Conservation (phyloP, 92 coral and sea anemone species). For the Porites divaricata region DNA sequence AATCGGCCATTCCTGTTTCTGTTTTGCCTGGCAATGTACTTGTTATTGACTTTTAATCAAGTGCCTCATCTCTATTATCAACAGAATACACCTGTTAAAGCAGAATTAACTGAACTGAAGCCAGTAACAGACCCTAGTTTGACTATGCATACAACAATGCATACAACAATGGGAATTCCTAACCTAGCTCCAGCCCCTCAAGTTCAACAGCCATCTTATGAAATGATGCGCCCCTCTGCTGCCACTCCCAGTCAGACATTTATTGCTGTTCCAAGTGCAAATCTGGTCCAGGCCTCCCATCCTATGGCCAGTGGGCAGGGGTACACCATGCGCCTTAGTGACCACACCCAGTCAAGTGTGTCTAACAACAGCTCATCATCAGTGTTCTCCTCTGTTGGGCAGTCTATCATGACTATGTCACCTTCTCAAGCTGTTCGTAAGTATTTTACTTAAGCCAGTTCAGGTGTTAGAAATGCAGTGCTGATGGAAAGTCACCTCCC, state of each 20-base stretch:
- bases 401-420: slow-evolving; percentile 31
- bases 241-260: slow-evolving; percentile 79
- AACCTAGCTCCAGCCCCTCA: slow-evolving; percentile 78
- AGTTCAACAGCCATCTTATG: slow-evolving; percentile 59
- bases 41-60: not conserved
- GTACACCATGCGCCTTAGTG: slow-evolving; percentile 45
- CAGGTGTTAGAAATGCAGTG: too few species aligned
- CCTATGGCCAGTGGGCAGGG: slow-evolving; percentile 46
- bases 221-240: slow-evolving; percentile 71
- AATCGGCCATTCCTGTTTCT: too few species aligned
- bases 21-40: not conserved
- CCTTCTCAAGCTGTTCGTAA: slow-evolving; percentile 49
- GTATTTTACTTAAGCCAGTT: not conserved
- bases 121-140: slow-evolving; percentile 86
- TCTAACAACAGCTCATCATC: slow-evolving; percentile 11
- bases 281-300: slow-evolving; percentile 60
- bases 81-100: slow-evolving; percentile 72
- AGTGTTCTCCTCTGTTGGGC: slow-evolving; percentile 41
- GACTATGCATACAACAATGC: slow-evolving; percentile 78
- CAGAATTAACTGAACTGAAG: slow-evolving; percentile 92
- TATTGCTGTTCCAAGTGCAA: slow-evolving; percentile 86
- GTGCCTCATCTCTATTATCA: not conserved
- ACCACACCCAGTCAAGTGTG: slow-evolving; percentile 32
- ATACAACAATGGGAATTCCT: slow-evolving; percentile 75
- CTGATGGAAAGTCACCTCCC: not conserved